Evolutionary conservation across 1,140 invertebrate genomes (phyloP).

Genomic region (Euborellia annulipes): DNA sequence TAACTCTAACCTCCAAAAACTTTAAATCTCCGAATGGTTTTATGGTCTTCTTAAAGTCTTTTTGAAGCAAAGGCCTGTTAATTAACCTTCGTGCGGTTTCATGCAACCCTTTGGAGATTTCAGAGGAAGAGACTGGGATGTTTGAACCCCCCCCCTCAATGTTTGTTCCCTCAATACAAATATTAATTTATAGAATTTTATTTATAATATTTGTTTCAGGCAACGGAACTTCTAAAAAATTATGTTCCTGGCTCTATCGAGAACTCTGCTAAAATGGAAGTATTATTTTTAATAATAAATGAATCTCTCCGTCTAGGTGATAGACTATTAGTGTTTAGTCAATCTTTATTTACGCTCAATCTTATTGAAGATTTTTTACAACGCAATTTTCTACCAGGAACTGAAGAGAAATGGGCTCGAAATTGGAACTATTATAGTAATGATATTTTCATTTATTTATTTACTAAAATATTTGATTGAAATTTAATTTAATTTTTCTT

Average conservation of each 20-base stretch:
- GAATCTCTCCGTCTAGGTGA: constrained; percentile 77
- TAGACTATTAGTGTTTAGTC: constrained; percentile 90
- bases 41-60: no score
- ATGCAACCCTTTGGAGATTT: no score
- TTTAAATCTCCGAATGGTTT: no score
- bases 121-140: no score
- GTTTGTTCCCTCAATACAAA: no score
- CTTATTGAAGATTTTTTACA: constrained; percentile 92
- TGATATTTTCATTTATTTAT: no score
- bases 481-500: constrained; percentile 10
- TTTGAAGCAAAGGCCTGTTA: no score
- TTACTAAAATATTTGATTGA: not conserved
- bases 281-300: constrained; percentile 85
- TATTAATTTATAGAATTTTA: no score
- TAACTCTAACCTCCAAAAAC: no score
- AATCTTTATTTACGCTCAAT: constrained; percentile 89
- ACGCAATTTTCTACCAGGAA: constrained; percentile 57
- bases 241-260: constrained; percentile 80
- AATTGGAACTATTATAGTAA: constrained; percentile 85
- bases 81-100: no score
- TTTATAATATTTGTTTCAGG: constrained; percentile 45
- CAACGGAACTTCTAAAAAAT: constrained; percentile 66
- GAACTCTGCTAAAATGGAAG: constrained; percentile 88
- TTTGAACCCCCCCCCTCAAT: no score
- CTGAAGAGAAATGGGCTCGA: constrained; percentile 58